Evolutionary conservation across 2,113 vertebrate species (phyloP), one percentile per base, ranked within the genome.

Genomic region (Bufo gargarizans): DNA sequence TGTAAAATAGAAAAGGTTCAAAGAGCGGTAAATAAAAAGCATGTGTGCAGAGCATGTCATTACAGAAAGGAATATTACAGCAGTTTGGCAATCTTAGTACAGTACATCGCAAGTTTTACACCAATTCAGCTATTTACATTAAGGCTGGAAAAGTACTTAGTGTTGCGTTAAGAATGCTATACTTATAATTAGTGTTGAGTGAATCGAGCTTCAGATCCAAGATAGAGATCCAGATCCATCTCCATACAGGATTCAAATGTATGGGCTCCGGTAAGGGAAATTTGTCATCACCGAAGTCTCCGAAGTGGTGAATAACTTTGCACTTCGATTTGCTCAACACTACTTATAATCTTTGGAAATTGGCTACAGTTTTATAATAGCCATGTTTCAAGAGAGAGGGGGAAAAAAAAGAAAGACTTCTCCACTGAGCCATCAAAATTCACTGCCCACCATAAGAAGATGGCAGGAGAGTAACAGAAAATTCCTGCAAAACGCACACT

Each of bases 11-110:
- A 69, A 45, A 22, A 33, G 2, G 8, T n/a, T 6, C 2, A 71
- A 71, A 33, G 16, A 33, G 67, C 13, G n/a, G 6, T 0, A 22
- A 33, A 33, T 33, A 71, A 71, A 71, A 71, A 71, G 67, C 67
- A 76, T 50, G 72, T 76, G 72, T 76, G 72, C 72, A 76, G 72
- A 76, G 9, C 45, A 76, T 49, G 13, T 84, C n/a, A 71, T 4
- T 50, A 67, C 61, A 63, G 43, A 16, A 72, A 45, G 19, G 45
- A 53, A 22, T 69, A 59, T 88, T 88, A 74, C 78, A 87, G 77
- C 63, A 87, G 80, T 78, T 82, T 69, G 72, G 82, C 47, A 77
- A 84, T 13, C 11, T 43, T 88, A 83, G 47, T 88, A 88, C 87
- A 88, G 87, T 88, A 84, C 81, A 56, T 56, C 9, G 56, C 78